Conservation (phyloP, 2,888 invertebrate genomes). For the Chouioia cunea region DNA sequence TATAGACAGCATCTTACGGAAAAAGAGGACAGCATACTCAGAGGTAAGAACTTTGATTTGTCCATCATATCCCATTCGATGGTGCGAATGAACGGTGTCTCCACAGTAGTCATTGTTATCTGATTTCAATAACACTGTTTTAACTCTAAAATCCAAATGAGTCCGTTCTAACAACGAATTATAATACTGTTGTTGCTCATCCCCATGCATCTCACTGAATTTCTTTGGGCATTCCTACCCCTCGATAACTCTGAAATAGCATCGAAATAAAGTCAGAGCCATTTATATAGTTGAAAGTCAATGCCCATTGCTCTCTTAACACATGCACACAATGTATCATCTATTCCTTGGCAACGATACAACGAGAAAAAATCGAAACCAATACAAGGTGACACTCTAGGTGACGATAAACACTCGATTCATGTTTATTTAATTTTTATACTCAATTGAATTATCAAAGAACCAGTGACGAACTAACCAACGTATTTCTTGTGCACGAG, state of each 20-base stretch:
- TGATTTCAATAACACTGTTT: conserved; percentile 15
- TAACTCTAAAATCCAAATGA: conserved; percentile 34
- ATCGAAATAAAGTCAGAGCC: too few relatives aligned
- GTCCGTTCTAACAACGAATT: conserved; percentile 38
- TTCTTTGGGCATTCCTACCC: conserved; percentile 60
- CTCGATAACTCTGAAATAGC: conserved; percentile 23
- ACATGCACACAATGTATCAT: background rate
- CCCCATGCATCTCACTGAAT: conserved; percentile 62
- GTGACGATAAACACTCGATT: conserved; percentile 1
- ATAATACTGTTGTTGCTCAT: conserved; percentile 53
- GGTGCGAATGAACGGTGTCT: conserved; percentile 78
- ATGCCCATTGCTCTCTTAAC: background rate
- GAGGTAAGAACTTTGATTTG: conserved; percentile 91
- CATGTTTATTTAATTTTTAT: too few relatives aligned
- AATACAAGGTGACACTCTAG: background rate
- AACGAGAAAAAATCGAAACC: background rate
- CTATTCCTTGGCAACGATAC: background rate
- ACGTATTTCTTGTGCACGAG: too few relatives aligned
- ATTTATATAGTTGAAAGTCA: background rate
- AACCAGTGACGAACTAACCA: too few relatives aligned
- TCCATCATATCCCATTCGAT: conserved; percentile 99
- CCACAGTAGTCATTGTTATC: conserved; percentile 69
- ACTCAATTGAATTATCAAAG: too few relatives aligned
- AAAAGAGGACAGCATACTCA: conserved; percentile 91
- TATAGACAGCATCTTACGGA: conserved; percentile 81